Conservation (phyloP, 2,797 vertebrate genomes). For the Glyptemys insculpta region DNA sequence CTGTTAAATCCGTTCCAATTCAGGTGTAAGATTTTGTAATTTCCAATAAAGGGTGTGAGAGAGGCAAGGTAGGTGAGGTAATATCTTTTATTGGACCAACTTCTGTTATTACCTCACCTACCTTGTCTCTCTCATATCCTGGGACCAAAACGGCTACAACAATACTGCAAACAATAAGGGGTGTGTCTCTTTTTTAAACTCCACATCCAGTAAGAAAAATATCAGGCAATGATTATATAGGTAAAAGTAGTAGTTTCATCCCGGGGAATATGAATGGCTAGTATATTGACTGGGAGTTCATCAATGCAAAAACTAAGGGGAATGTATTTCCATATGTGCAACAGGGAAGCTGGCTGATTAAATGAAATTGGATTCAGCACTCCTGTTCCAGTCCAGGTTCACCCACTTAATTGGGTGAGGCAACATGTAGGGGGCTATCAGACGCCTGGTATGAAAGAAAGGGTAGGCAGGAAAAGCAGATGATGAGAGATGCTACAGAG, state of each 20-base stretch:
- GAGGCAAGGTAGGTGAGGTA: neutral
- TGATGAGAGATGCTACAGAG: neutral
- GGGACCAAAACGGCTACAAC: neutral
- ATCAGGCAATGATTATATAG: neutral
- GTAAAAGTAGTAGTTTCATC: slow-evolving; percentile 8
- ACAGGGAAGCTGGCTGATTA: neutral
- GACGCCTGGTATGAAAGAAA: neutral
- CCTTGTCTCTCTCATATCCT: neutral
- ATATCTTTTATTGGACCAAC: neutral
- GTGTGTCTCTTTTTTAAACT: neutral
- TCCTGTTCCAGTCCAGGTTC: neutral
- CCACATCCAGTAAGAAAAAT: neutral
- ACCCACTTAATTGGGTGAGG: neutral
- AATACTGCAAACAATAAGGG: neutral
- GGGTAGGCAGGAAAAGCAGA: neutral
- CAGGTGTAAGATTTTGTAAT: neutral
- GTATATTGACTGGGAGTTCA: neutral
- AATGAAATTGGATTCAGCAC: neutral
- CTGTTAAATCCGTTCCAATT: neutral
- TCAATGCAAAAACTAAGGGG: neutral
- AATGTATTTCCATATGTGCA: neutral
- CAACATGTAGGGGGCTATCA: neutral
- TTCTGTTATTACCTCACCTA: neutral
- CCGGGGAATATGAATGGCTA: neutral
- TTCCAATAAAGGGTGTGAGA: neutral